These are phyloP conservation scores for Bombus difficillimus DNA, from an alignment of 1,140 invertebrate genomes.

Conservation along the genomic window DNA sequence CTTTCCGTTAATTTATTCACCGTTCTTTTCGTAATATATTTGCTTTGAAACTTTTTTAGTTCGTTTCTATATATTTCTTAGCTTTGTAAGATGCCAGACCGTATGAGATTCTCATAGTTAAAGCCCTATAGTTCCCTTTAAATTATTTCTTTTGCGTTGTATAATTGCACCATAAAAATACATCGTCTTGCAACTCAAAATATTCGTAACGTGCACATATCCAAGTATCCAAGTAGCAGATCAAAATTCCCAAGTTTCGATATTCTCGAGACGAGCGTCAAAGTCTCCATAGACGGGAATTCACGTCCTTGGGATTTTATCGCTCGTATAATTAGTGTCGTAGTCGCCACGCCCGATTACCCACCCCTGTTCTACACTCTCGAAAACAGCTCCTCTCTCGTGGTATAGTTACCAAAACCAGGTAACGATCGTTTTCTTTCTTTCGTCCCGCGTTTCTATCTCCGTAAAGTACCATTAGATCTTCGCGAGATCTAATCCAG, in stretches of 20 bases:
- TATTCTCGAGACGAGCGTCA: neutral
- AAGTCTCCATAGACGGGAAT: neutral
- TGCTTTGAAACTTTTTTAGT: neutral
- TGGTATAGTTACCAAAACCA: neutral
- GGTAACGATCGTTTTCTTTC: neutral
- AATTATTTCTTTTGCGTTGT: neutral
- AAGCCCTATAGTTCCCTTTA: neutral
- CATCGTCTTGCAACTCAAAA: neutral
- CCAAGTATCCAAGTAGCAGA: neutral
- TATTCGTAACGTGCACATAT: neutral
- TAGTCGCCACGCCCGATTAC: constrained; percentile 72
- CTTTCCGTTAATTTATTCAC: no score
- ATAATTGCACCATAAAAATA: neutral
- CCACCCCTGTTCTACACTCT: constrained; percentile 51
- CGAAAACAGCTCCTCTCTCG: neutral
- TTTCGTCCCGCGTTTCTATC: neutral
- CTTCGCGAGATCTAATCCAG: neutral
- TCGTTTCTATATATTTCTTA: neutral
- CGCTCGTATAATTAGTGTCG: constrained; percentile 70
- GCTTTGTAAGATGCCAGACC: no score
- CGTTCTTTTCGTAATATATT: neutral
- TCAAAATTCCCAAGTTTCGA: neutral
- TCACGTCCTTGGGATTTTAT: constrained; percentile 55
- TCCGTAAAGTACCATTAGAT: neutral
- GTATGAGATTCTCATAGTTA: no score